phyloP scores from a whole-genome alignment of 1,140 invertebrate species.

The Caerostris darwini region DNA sequence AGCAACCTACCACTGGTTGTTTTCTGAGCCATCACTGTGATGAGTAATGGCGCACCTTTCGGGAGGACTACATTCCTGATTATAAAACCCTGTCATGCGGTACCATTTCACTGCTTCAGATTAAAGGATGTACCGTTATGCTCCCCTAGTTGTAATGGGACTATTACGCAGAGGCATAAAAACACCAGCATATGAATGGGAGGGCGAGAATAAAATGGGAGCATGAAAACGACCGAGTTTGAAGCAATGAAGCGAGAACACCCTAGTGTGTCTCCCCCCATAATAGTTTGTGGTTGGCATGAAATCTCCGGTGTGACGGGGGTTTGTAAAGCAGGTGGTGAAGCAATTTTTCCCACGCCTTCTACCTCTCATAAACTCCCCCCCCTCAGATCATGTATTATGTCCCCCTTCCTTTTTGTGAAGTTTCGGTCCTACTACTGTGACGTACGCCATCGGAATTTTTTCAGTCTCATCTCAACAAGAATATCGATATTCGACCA shows the following conservation, averaged over 20 bases:
- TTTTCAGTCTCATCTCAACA: neutral
- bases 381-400: neutral
- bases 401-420: neutral
- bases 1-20: too few relatives aligned
- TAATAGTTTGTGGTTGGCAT: neutral
- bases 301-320: neutral
- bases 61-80: neutral
- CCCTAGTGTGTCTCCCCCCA: neutral
- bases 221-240: neutral
- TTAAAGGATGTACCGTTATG: neutral
- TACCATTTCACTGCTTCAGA: neutral
- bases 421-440: neutral
- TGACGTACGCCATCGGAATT: neutral
- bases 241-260: constrained; percentile 3
- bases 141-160: neutral
- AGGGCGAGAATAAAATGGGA: neutral
- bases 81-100: neutral
- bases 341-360: constrained; percentile 42
- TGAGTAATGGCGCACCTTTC: neutral
- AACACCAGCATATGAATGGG: neutral
- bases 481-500: neutral
- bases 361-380: neutral
- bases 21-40: neutral
- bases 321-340: constrained; percentile 5
- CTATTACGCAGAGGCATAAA: neutral